Percentiles rank a stretch among this genome's conserved stretches.
phyloP scores from a whole-genome alignment of 2,113 vertebrate species.

The Daboia siamensis region DNA sequence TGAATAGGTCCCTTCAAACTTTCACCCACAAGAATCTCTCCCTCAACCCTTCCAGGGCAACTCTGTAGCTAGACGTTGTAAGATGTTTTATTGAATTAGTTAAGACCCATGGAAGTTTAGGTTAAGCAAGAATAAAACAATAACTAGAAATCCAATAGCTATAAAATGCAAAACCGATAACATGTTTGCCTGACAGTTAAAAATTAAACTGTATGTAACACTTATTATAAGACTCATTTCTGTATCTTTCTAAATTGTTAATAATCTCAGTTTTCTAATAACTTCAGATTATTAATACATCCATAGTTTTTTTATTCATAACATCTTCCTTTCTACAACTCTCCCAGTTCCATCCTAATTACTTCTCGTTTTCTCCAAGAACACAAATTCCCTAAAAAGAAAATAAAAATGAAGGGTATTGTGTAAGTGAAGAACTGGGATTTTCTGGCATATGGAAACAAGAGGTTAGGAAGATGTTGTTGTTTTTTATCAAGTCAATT shows the following conservation, averaged over 20 bases:
- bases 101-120: neutral
- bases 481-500: slow-evolving; percentile 4
- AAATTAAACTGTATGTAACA: neutral
- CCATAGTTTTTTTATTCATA: slow-evolving; percentile 41
- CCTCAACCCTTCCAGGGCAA: neutral
- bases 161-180: neutral
- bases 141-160: neutral
- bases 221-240: neutral
- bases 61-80: neutral
- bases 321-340: neutral
- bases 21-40: neutral
- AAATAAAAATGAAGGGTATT: fast-evolving
- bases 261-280: slow-evolving; percentile 12
- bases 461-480: neutral
- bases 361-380: fast-evolving
- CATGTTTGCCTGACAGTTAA: neutral
- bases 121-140: neutral
- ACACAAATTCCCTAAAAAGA: neutral
- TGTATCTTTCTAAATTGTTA: neutral
- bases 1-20: neutral
- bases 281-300: slow-evolving; percentile 42
- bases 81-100: neutral
- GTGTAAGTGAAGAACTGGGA: neutral
- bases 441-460: neutral
- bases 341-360: slow-evolving; percentile 9